Percentiles rank a stretch among this genome's conserved stretches.
phyloP scores from a whole-genome alignment of 2,113 vertebrate species.

The Elephantulus edwardii region DNA sequence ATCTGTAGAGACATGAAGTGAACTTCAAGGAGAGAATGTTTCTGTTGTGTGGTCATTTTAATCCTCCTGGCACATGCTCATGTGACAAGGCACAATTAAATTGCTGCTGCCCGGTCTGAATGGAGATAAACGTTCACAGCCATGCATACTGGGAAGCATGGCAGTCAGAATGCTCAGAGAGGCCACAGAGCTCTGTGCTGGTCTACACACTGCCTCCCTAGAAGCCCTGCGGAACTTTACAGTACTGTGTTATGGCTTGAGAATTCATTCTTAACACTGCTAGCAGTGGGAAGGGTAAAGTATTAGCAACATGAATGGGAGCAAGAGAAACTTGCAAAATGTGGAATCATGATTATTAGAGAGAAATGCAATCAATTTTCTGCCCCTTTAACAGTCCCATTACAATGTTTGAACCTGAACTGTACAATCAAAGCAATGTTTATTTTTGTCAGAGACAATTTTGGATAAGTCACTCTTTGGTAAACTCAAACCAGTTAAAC shows the following conservation, averaged over 20 bases:
- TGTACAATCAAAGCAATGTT: slow-evolving; percentile 85
- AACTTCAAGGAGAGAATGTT: slow-evolving; percentile 51
- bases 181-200: slow-evolving; percentile 27
- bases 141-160: slow-evolving; percentile 47
- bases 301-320: slow-evolving; percentile 69
- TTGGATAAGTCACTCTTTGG: slow-evolving; percentile 91
- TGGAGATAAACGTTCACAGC: slow-evolving; percentile 44
- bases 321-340: slow-evolving; percentile 62
- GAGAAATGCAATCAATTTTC: slow-evolving; percentile 69
- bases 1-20: slow-evolving; percentile 59
- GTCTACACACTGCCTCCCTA: slow-evolving; percentile 42
- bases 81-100: slow-evolving; percentile 84
- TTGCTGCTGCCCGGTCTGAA: slow-evolving; percentile 74
- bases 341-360: slow-evolving; percentile 44
- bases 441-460: slow-evolving; percentile 86
- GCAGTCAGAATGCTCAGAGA: background rate
- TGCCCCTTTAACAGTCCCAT: slow-evolving; percentile 82
- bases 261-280: slow-evolving; percentile 79
- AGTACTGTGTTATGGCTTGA: slow-evolving; percentile 87
- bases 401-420: slow-evolving; percentile 84
- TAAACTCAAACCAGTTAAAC: slow-evolving; percentile 87
- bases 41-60: slow-evolving; percentile 53
- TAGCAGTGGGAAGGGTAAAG: slow-evolving; percentile 75
- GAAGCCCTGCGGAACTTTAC: slow-evolving; percentile 77
- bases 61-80: slow-evolving; percentile 73